Evolutionary conservation across 2,797 vertebrate species (phyloP).

Genomic region (Peromyscus attwateri): DNA sequence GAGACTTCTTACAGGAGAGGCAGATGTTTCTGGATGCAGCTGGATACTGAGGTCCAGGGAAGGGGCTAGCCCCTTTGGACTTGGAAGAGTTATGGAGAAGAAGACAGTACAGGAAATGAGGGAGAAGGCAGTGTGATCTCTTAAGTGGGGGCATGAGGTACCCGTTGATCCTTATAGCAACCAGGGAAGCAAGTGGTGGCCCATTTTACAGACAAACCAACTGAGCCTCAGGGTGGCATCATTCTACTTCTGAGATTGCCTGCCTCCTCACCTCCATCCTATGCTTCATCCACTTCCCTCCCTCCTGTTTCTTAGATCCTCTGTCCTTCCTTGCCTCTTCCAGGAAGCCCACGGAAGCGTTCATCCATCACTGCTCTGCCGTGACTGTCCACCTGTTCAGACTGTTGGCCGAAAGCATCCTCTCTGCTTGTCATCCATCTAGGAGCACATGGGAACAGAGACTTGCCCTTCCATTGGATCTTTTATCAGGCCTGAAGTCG

Average conservation of each 20-base stretch:
- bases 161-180: background rate
- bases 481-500: background rate
- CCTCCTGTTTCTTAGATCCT: background rate
- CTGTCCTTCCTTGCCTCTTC: slow-evolving; percentile 1
- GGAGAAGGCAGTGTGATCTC: slow-evolving; percentile 19
- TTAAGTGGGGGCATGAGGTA: background rate
- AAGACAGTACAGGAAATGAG: slow-evolving; percentile 68
- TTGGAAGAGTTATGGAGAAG: background rate
- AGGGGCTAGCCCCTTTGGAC: background rate
- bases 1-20: slow-evolving; percentile 29
- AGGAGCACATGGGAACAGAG: background rate
- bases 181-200: background rate
- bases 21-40: slow-evolving; percentile 80
- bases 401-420: background rate
- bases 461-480: background rate
- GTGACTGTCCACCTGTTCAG: background rate
- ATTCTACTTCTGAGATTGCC: background rate
- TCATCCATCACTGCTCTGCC: background rate
- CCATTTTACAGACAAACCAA: slow-evolving; percentile 45
- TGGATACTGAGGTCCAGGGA: slow-evolving; percentile 58
- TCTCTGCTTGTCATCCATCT: background rate
- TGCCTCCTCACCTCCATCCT: background rate
- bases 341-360: slow-evolving; percentile 25
- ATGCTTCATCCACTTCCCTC: background rate
- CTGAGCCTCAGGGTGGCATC: background rate